Evolutionary conservation across 2,113 vertebrate species (phyloP).

Genomic region (Oreamnos americanus): DNA sequence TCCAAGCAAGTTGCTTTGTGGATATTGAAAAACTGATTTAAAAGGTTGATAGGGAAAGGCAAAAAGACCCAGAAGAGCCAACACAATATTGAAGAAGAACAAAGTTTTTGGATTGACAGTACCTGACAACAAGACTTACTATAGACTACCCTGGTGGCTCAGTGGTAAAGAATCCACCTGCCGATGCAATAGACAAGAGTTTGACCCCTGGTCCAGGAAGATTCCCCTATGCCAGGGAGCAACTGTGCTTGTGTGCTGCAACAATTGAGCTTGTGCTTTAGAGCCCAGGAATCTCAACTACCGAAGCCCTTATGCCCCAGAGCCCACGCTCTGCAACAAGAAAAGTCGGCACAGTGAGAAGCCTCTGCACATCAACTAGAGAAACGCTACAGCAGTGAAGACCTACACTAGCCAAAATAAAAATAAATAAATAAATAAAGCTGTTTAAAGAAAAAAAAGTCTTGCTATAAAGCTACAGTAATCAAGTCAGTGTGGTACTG

Average conservation of each 20-base stretch:
- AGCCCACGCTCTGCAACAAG: neutral
- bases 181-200: neutral
- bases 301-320: neutral
- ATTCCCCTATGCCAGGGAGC: neutral
- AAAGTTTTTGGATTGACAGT: neutral
- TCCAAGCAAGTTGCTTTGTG: neutral
- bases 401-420: neutral
- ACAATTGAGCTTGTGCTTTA: neutral
- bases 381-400: neutral
- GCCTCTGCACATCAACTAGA: neutral
- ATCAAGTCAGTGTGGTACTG: neutral
- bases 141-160: neutral
- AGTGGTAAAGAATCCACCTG: neutral
- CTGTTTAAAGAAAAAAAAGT: neutral
- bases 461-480: neutral
- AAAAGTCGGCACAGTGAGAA: neutral
- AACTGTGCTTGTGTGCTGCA: accelerated
- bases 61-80: neutral
- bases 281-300: neutral
- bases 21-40: neutral
- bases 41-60: neutral
- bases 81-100: neutral
- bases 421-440: neutral
- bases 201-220: neutral
- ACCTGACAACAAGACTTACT: neutral